Conservation (phyloP, 2,797 vertebrate species). For the Xiphophorus birchmanni region DNA sequence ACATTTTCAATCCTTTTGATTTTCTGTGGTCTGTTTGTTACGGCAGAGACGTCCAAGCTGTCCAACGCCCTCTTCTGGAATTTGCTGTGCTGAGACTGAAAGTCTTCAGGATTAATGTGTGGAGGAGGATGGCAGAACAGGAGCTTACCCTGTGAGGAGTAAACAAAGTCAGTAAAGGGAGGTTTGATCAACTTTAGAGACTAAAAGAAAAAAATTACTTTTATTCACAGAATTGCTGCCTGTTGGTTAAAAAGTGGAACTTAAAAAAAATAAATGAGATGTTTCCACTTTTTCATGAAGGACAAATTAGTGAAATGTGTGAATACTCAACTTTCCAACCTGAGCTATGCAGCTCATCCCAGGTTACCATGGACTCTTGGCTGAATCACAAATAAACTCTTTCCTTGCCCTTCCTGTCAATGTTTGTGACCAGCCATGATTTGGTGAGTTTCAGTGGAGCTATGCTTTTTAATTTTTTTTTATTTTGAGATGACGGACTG, state of each 20-base stretch:
- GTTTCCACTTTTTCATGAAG: not conserved
- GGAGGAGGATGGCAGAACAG: slow-evolving; percentile 93
- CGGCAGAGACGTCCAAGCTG: slow-evolving; percentile 13
- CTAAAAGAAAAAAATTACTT: not conserved
- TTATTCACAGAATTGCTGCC: not conserved
- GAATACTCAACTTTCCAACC: not conserved
- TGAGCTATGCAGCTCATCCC: not conserved
- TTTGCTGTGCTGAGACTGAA: slow-evolving; percentile 87
- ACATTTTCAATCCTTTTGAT: slow-evolving; percentile 89
- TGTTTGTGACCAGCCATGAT: not conserved
- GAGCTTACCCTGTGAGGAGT: slow-evolving; percentile 88
- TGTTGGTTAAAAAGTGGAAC: not conserved
- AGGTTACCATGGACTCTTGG: not conserved
- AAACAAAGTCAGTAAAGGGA: not conserved
- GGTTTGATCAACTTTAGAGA: not conserved
- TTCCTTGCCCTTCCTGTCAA: not conserved
- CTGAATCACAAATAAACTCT: not conserved
- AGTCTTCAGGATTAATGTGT: slow-evolving; percentile 81
- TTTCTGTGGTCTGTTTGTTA: slow-evolving; percentile 67
- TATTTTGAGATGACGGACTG: not conserved
- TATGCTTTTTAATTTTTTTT: not conserved
- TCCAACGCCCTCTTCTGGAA: slow-evolving; percentile 55
- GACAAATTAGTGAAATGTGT: not conserved
- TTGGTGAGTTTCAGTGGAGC: not conserved
- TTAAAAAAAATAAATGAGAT: not conserved